Conservation (phyloP, 1,140 invertebrate genomes). For the Nebria ingens region DNA sequence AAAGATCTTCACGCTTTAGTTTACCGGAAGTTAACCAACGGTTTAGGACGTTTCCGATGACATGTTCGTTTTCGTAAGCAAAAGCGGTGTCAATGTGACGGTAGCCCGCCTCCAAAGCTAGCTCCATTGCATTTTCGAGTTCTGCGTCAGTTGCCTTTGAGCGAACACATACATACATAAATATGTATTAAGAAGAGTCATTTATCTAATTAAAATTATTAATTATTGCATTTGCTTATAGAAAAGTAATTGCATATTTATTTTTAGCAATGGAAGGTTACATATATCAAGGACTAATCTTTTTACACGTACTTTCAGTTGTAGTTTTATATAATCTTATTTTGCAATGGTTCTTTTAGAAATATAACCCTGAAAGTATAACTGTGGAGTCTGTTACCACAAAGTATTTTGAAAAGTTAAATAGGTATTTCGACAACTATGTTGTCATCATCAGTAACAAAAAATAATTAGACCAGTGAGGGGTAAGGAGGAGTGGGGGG, state of each 20-base stretch:
- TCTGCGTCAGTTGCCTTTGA: constrained; percentile 53
- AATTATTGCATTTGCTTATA: constrained; percentile 2
- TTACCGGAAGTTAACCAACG: constrained; percentile 56
- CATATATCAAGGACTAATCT: too few relatives aligned
- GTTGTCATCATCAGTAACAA: too few relatives aligned
- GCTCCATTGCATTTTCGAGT: constrained; percentile 53
- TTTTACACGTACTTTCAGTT: too few relatives aligned
- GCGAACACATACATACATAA: constrained; percentile 21
- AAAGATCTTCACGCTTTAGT: constrained; percentile 54
- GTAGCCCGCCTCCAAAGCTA: constrained; percentile 49
- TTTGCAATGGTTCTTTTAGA: too few relatives aligned
- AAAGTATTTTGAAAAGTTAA: too few relatives aligned
- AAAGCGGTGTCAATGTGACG: constrained; percentile 74
- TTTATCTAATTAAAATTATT: not conserved
- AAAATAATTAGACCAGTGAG: too few relatives aligned
- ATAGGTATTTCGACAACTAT: too few relatives aligned
- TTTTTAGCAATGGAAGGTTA: constrained; percentile 11
- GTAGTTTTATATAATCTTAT: too few relatives aligned
- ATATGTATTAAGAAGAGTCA: constrained; percentile 15
- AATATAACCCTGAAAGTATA: too few relatives aligned
- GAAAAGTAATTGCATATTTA: constrained; percentile 12
- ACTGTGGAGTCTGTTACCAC: too few relatives aligned
- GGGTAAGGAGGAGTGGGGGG: too few relatives aligned
- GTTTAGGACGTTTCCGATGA: constrained; percentile 64
- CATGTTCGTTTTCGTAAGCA: constrained; percentile 70